Evolutionary conservation across 2,888 invertebrate species (phyloP).

Genomic region (Unio delphinus): DNA sequence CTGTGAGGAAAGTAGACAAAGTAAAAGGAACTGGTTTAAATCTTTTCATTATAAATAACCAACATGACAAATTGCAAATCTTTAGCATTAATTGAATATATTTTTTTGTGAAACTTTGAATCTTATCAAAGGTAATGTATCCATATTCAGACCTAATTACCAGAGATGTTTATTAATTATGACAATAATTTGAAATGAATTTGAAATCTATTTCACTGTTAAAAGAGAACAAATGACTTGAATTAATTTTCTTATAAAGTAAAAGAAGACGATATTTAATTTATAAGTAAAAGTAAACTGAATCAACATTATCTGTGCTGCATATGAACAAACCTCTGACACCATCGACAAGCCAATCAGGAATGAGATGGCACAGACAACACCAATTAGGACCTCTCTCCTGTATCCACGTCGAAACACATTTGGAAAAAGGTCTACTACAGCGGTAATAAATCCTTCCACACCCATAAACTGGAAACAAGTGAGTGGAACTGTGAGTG

Average conservation of each 20-base stretch:
- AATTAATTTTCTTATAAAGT: too few species aligned
- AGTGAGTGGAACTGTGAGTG: constrained; percentile 1
- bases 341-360: constrained; percentile 76
- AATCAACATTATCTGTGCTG: too few species aligned
- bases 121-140: too few species aligned
- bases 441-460: constrained; percentile 77
- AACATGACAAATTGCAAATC: too few species aligned
- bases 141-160: not conserved
- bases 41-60: too few species aligned
- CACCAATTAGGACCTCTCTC: constrained; percentile 78
- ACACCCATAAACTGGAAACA: constrained; percentile 74
- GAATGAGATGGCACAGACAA: constrained; percentile 75
- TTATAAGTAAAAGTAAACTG: too few species aligned
- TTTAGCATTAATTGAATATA: too few species aligned
- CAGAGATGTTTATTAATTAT: not conserved
- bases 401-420: constrained; percentile 73
- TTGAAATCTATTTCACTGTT: too few species aligned
- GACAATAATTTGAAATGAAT: not conserved
- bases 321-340: constrained; percentile 73
- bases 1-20: not conserved
- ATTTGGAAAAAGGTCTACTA: constrained; percentile 76
- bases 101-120: too few species aligned
- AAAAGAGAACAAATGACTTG: too few species aligned
- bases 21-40: not conserved
- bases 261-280: too few species aligned